Evolutionary conservation across 2,797 vertebrate species (phyloP).

Genomic region (Sciurus carolinensis): DNA sequence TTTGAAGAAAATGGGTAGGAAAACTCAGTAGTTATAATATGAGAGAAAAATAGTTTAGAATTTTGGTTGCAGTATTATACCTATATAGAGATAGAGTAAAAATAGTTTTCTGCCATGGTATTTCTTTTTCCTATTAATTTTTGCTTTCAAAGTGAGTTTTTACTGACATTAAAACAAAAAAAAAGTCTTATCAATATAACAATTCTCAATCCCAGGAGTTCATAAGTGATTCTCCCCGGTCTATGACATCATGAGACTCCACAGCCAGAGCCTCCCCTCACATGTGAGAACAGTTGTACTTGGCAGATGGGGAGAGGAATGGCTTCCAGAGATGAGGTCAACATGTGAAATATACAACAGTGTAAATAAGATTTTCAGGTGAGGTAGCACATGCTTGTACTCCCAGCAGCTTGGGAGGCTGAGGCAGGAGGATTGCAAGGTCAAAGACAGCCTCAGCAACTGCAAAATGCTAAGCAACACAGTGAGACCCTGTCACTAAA

Average conservation of each 20-base stretch:
- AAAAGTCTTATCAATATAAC: too few relatives aligned
- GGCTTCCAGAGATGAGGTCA: slow-evolving; percentile 93
- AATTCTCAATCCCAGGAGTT: slow-evolving; percentile 76
- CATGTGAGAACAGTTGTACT: slow-evolving; percentile 91
- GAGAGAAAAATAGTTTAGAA: slow-evolving; percentile 54
- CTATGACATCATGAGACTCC: slow-evolving; percentile 90
- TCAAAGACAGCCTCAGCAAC: too few relatives aligned
- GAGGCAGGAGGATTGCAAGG: too few relatives aligned
- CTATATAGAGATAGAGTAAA: background rate
- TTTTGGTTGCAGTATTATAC: slow-evolving; percentile 14
- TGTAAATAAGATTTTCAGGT: slow-evolving; percentile 90
- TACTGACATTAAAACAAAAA: slow-evolving; percentile 74
- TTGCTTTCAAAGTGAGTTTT: slow-evolving; percentile 80
- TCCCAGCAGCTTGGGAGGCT: too few relatives aligned
- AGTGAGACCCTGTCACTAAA: too few relatives aligned
- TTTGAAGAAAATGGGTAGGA: background rate
- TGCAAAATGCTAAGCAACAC: too few relatives aligned
- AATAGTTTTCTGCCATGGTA: slow-evolving; percentile 25
- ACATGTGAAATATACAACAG: slow-evolving; percentile 90
- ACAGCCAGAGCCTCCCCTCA: slow-evolving; percentile 86
- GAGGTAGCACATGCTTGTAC: too few relatives aligned
- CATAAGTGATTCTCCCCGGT: slow-evolving; percentile 87
- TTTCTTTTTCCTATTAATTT: slow-evolving; percentile 48
- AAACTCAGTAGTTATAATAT: background rate
- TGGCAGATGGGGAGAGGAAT: slow-evolving; percentile 91